These are phyloP conservation scores for Eupsittula cactorum DNA, from an alignment of 2,113 vertebrate species.

Conservation along the genomic window DNA sequence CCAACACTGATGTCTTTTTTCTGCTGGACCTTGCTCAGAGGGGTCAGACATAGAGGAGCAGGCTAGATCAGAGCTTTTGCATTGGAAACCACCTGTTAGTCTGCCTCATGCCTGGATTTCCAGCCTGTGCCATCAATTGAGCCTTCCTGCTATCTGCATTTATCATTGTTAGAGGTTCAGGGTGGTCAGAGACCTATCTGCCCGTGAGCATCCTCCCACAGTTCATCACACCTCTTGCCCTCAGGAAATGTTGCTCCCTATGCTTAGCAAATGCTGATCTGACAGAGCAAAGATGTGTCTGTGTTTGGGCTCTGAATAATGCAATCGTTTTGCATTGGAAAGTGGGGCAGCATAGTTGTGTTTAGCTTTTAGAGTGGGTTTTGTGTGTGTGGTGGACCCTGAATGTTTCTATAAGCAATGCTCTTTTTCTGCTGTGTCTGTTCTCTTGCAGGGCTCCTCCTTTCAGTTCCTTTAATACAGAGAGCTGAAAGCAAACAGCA, in stretches of 20 bases:
- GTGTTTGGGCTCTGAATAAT: accelerated
- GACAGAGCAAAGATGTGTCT: not conserved
- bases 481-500: not conserved
- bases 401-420: accelerated
- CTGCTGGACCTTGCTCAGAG: not conserved
- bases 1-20: not conserved
- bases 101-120: not conserved
- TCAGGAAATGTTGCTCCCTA: not conserved
- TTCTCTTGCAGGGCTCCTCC: not conserved
- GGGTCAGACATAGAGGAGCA: not conserved
- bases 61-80: not conserved
- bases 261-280: not conserved
- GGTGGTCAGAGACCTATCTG: not conserved
- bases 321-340: accelerated
- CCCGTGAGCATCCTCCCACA: accelerated
- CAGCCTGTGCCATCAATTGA: not conserved
- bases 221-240: not conserved
- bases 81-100: not conserved
- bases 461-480: not conserved
- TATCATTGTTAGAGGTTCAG: not conserved
- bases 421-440: not conserved
- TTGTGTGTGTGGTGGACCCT: not conserved
- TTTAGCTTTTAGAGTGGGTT: not conserved
- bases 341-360: not conserved
- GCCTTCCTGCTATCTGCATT: not conserved